Base-by-base conservation (phyloP, 2,888 invertebrate species). In the Hypsopygia costalis region DNA sequence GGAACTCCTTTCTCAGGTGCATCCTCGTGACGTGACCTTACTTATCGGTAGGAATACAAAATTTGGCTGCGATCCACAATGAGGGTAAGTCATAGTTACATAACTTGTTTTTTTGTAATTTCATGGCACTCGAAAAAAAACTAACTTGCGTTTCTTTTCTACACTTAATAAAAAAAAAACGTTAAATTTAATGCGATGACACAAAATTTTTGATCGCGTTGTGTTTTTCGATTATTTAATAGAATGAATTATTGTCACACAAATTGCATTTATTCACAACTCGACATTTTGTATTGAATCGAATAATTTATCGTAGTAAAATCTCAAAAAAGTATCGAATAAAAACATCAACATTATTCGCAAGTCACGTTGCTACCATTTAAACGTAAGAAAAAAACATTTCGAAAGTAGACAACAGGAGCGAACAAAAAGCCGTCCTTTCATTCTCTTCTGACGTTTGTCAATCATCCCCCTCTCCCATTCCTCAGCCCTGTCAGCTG, bases 391-490 rank as follows among this genome's bases (percentile, higher is more conserved):
- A 60, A 51, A 47, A 50, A 51, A 56, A 51, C 53, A 57, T 52
- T 25, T 25, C 7, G 25, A 5, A 54, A 60, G 46, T 55, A 60
- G 65, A 62, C 56, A 65, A 62, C 47, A 54, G 55, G 46, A 52
- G 48, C 46, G 30, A 29, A 49, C 58, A 57, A 63, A 59, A 61
- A 58, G 52, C 49, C 55, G 47, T 48, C 43, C 44, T 44, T 49
- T 50, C 47, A 38, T 20, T 22, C 34, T 43, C 62, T 58, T 50
- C 75, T 85, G 87, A 87, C 87, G 81, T 86, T 86, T 85, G 87
- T 87, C 88, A 86, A 86, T 87, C 87, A 86, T 67, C 69, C 75
- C 78, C 74, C 72, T 64, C 25, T 25, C 25, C 25, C 25, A 25
- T 25, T 25, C 25, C 16, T 16, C 16, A 16, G 25, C 1, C 8